Conservation (phyloP, 1,140 invertebrate species). For the Drosophila lacertosa region DNA sequence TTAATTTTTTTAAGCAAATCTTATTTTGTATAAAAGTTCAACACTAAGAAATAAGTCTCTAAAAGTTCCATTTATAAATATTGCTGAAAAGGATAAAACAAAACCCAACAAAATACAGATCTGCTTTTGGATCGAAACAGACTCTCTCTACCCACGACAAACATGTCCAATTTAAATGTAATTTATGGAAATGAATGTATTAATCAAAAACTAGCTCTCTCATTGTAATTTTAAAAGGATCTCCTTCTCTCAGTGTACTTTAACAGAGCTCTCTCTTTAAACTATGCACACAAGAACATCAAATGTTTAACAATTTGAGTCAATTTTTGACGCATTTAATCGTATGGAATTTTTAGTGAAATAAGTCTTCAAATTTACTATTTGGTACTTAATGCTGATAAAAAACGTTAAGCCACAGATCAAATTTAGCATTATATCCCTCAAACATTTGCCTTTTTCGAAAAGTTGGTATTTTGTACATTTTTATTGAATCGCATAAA, state of each 20-base stretch:
- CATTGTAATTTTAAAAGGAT: conserved; percentile 31
- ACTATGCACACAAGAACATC: conserved; percentile 60
- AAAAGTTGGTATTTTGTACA: conserved; percentile 64
- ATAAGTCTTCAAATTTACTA: conserved; percentile 59
- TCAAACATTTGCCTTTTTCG: conserved; percentile 72
- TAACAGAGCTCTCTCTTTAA: conserved; percentile 16
- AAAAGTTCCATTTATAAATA: conserved; percentile 72
- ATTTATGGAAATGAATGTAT: conserved; percentile 21
- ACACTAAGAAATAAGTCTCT: conserved; percentile 50
- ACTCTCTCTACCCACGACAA: conserved; percentile 19
- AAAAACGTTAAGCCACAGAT: conserved; percentile 50
- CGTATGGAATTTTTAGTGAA: conserved; percentile 68
- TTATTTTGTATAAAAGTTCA: conserved; percentile 46
- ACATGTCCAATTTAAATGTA: conserved; percentile 47
- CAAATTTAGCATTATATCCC: conserved; percentile 69
- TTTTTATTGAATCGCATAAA: conserved; percentile 74
- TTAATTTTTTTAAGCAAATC: conserved; percentile 56
- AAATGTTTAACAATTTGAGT: conserved; percentile 66
- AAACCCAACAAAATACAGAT: conserved; percentile 41
- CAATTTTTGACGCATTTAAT: conserved; percentile 83
- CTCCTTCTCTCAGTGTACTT: conserved; percentile 31
- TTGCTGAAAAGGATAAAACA: conserved; percentile 49
- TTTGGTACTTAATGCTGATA: conserved; percentile 60
- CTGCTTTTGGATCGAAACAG: conserved; percentile 57
- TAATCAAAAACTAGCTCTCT: conserved; percentile 38